Percentiles rank a stretch among this genome's conserved stretches.
These are phyloP conservation scores for Enteromius trimaculatus DNA, from an alignment of 2,797 vertebrate species.

Conservation along the genomic window DNA sequence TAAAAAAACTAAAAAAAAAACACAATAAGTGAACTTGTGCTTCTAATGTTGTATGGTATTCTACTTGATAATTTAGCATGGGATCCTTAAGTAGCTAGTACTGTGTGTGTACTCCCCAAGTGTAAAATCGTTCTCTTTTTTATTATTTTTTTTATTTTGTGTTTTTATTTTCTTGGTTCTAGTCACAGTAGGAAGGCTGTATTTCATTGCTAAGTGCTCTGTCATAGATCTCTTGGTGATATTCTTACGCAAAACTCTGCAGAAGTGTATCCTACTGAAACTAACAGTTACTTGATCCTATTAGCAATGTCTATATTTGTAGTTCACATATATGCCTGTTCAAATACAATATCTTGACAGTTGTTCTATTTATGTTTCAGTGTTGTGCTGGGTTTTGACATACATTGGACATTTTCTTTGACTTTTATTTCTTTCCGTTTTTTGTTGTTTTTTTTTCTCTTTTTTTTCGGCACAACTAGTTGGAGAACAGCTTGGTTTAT, in stretches of 20 bases:
- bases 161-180: constrained; percentile 29
- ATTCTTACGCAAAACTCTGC: constrained; percentile 77
- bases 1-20: constrained; percentile 43
- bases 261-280: constrained; percentile 84
- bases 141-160: neutral
- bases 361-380: constrained; percentile 90
- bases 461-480: constrained; percentile 83
- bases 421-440: constrained; percentile 66
- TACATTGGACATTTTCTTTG: constrained; percentile 69
- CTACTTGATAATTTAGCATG: constrained; percentile 80
- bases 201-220: constrained; percentile 83
- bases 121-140: constrained; percentile 58
- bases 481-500: constrained; percentile 65
- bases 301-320: constrained; percentile 85
- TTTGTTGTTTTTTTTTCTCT: constrained; percentile 50
- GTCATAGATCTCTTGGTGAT: constrained; percentile 80
- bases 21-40: constrained; percentile 77
- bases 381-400: constrained; percentile 85
- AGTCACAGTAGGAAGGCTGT: constrained; percentile 82
- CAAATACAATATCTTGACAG: constrained; percentile 83
- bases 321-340: constrained; percentile 88
- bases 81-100: constrained; percentile 82
- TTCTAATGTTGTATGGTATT: constrained; percentile 82
- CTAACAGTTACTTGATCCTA: constrained; percentile 80
- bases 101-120: constrained; percentile 72